These are phyloP conservation scores for Lanistes nyassanus DNA, from an alignment of 1,140 invertebrate genomes.

Conservation along the genomic window DNA sequence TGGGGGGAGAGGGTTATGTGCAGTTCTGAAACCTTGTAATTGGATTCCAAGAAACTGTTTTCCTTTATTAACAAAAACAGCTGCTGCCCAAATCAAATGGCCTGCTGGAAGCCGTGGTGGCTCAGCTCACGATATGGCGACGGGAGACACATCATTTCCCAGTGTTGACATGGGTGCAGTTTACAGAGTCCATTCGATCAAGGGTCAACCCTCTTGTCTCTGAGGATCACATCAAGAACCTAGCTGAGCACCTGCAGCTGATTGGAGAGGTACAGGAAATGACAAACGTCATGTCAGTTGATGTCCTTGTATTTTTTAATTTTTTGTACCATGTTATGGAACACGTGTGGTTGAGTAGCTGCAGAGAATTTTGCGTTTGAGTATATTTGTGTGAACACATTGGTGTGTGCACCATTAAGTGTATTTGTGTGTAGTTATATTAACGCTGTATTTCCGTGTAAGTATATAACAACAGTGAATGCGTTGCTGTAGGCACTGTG, in stretches of 20 bases:
- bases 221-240: constrained; percentile 75
- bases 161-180: constrained; percentile 76
- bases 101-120: constrained; percentile 73
- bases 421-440: too few species aligned
- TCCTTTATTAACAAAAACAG: constrained; percentile 56
- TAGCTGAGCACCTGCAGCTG: constrained; percentile 77
- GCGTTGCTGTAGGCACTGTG: too few species aligned
- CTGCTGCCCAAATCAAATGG: constrained; percentile 73
- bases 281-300: background rate
- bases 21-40: background rate
- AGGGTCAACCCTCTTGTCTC: constrained; percentile 78
- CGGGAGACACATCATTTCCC: constrained; percentile 73
- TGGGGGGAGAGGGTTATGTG: too few species aligned
- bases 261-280: constrained; percentile 74
- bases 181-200: constrained; percentile 73
- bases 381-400: too few species aligned
- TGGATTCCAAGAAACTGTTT: background rate
- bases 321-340: background rate
- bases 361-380: too few species aligned
- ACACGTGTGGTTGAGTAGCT: too few species aligned
- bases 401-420: too few species aligned
- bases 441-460: too few species aligned
- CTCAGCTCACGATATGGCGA: constrained; percentile 71
- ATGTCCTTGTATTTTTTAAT: background rate
- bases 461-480: too few species aligned